These are phyloP conservation scores for Cheilosia variabilis DNA, from an alignment of 2,888 invertebrate genomes.

Conservation along the genomic window DNA sequence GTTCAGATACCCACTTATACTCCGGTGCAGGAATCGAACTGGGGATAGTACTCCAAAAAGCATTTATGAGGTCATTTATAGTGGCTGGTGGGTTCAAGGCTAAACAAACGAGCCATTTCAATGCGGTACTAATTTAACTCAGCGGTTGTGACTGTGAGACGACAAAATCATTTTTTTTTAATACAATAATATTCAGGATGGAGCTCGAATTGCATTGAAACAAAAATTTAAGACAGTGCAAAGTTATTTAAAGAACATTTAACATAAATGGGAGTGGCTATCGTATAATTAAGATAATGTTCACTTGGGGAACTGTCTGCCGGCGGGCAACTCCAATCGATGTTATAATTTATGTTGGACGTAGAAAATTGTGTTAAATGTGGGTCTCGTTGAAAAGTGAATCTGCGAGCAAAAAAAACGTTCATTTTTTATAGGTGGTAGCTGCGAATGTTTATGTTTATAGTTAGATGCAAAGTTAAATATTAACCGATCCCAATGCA, in stretches of 20 bases:
- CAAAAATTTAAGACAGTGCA: constrained; percentile 60
- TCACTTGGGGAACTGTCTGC: constrained; percentile 31
- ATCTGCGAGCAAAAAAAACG: background rate
- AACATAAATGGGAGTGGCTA: constrained; percentile 69
- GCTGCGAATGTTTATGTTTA: too few relatives aligned
- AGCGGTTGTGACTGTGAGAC: constrained; percentile 49
- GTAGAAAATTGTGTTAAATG: constrained; percentile 50
- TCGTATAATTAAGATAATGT: constrained; percentile 63
- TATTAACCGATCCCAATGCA: too few relatives aligned
- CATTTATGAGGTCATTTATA: constrained; percentile 69
- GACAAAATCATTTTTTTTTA: constrained; percentile 26
- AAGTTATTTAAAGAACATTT: constrained; percentile 64
- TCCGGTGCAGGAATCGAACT: constrained; percentile 37
- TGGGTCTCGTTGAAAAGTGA: constrained; percentile 19
- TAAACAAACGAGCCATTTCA: constrained; percentile 52
- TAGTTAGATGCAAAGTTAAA: too few relatives aligned
- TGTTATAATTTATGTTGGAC: constrained; percentile 55
- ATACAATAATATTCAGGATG: constrained; percentile 48
- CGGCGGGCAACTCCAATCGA: constrained; percentile 54
- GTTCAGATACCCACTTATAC: constrained; percentile 25
- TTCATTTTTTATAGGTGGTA: too few relatives aligned
- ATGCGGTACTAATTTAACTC: constrained; percentile 61
- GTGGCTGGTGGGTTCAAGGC: constrained; percentile 69
- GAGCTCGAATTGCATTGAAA: constrained; percentile 68
- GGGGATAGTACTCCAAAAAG: constrained; percentile 45